Percentiles rank a stretch among this genome's conserved stretches.
These are phyloP conservation scores for Pterois miles DNA, from an alignment of 2,797 vertebrate species.

Conservation along the genomic window DNA sequence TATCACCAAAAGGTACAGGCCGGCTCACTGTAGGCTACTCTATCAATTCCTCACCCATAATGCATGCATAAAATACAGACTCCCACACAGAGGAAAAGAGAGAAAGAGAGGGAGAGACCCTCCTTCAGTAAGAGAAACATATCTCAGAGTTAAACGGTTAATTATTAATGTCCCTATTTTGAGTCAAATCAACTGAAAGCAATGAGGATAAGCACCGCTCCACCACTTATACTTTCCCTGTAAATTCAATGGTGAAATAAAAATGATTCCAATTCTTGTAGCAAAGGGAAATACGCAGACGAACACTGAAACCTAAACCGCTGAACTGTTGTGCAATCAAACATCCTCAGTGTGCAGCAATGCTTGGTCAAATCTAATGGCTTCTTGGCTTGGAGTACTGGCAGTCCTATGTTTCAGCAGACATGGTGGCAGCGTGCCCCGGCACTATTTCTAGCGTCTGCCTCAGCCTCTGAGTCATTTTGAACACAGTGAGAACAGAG, in stretches of 20 bases:
- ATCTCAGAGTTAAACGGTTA: no score
- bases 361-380: conserved; percentile 37
- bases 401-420: conserved; percentile 41
- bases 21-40: no score
- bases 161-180: no score
- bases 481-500: conserved; percentile 67
- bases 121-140: no score
- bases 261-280: background rate
- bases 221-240: no score
- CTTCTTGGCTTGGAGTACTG: conserved; percentile 38
- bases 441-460: conserved; percentile 69
- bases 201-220: background rate
- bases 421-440: conserved; percentile 58
- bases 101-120: no score
- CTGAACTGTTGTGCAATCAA: conserved; percentile 26
- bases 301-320: background rate
- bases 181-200: background rate
- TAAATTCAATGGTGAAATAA: background rate
- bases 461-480: conserved; percentile 73
- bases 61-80: no score
- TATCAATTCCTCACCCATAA: no score
- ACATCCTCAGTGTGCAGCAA: conserved; percentile 11
- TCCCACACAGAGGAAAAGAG: no score
- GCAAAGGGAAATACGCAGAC: background rate
- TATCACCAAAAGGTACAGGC: no score